Evolutionary conservation across 2,797 vertebrate genomes (phyloP), one percentile per base, ranked within the genome.

Genomic region (Arctocebus calabarensis): DNA sequence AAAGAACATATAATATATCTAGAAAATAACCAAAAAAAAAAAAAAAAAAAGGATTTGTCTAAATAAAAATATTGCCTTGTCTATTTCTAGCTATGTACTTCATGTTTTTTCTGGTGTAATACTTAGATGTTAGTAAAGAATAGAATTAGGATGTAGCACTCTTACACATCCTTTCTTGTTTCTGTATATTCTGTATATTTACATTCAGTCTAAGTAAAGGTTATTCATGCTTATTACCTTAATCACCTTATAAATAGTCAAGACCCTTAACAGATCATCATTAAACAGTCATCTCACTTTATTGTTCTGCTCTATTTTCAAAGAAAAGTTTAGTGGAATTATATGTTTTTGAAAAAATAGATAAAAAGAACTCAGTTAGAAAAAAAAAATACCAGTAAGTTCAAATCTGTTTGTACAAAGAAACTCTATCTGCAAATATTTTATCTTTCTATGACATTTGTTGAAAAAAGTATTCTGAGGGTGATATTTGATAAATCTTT

Each of bases 321-420:
- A 88, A 17, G 37, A 43, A 10, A 82, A 73, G 5, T 62, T 93
- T 29, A 83, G n/a, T 17, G 85, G n/a, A 94, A 83, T 70, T 43
- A 79, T 23, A 75, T 52, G 20, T 14, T 82, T 88, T 91, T 87
- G 64, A 20, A 48, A 97, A 95, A 74, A 78, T 7, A 61, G 43
- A 66, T 23, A 10, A 90, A 45, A 43, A 43, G 32, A 84, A 82
- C 12, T 29, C 11, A 34, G 12, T 66, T 81, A 81, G 27, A 64
- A 89, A 68, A 68, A 68, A 61, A 74, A 83, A 66, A 13, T 16
- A 77, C 5, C 48, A 71, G 11, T 73, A 85, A 71, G 14, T 57
- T 94, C 17, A 55, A 52, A 32, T 37, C 52, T 74, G 43, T 61
- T 34, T 40, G 7, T 11, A 83, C 2, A 66, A 94, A 91, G 34